A percentile compares a stretch with the other conserved stretches of the same genome.
Conservation (phyloP, 2,113 vertebrate genomes). For the Phaethornis superciliosus region DNA sequence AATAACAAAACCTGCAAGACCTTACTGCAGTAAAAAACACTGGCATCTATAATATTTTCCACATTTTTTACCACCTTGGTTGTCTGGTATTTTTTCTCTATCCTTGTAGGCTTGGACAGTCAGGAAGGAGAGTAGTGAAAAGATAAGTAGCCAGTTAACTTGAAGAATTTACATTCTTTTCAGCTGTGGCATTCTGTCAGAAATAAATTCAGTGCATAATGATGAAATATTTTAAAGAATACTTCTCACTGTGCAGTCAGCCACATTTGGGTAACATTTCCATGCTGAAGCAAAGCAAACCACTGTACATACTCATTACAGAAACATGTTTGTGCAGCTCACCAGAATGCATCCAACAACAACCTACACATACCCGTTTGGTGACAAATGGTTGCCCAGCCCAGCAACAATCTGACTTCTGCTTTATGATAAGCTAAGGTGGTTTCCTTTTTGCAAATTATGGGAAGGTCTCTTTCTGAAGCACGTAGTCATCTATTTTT, state of each 20-base stretch:
- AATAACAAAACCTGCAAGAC: neutral
- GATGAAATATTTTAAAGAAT: neutral
- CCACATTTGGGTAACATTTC: neutral
- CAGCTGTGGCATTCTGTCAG: neutral
- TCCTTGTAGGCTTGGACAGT: neutral
- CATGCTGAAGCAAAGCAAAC: neutral
- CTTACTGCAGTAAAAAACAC: neutral
- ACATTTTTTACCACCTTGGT: neutral
- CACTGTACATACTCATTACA: neutral
- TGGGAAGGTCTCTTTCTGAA: constrained; percentile 25
- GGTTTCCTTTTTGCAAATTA: neutral
- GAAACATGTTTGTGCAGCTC: neutral
- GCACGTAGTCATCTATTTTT: neutral
- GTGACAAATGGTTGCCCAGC: constrained; percentile 3
- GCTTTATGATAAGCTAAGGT: constrained; percentile 36
- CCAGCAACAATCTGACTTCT: neutral
- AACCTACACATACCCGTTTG: neutral
- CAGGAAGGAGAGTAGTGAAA: neutral
- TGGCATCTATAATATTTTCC: neutral
- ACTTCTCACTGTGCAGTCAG: neutral
- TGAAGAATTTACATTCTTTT: neutral
- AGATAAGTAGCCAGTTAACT: neutral
- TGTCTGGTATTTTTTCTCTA: neutral
- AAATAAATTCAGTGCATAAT: neutral
- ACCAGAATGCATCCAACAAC: neutral